Percentiles rank a stretch among this genome's conserved stretches.
phyloP scores from a whole-genome alignment of 2,113 vertebrate genomes.

The Asarcornis scutulata region DNA sequence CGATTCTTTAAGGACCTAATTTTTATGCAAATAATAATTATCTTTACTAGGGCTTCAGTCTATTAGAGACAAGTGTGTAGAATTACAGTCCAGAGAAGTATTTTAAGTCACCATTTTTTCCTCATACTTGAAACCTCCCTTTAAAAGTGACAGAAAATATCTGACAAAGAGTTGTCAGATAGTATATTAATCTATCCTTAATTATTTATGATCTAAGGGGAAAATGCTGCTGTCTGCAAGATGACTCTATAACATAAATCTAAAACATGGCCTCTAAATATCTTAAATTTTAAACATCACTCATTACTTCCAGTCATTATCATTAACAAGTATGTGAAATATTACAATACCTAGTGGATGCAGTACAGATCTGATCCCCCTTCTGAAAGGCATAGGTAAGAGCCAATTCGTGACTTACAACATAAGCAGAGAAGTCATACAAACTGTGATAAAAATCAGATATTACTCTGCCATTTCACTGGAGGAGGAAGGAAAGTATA shows the following conservation, averaged over 20 bases:
- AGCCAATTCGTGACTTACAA: neutral
- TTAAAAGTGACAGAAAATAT: slow-evolving; percentile 6
- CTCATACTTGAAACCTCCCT: neutral
- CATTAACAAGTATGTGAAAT: slow-evolving; percentile 13
- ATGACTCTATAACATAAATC: slow-evolving; percentile 6
- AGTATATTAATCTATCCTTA: slow-evolving; percentile 16
- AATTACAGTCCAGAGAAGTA: neutral
- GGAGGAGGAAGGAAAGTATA: neutral
- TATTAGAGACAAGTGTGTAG: neutral
- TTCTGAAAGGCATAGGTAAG: neutral
- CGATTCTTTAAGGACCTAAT: neutral
- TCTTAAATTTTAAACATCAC: slow-evolving; percentile 9
- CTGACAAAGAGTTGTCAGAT: slow-evolving; percentile 4
- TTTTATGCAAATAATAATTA: slow-evolving; percentile 23
- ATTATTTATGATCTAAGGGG: slow-evolving; percentile 7
- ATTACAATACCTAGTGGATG: neutral
- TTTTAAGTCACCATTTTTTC: neutral
- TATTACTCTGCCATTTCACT: neutral
- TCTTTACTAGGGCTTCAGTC: neutral
- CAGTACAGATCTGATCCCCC: neutral
- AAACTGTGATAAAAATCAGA: neutral
- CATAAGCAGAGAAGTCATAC: neutral
- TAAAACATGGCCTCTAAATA: slow-evolving; percentile 21
- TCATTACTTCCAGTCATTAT: neutral
- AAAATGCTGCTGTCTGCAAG: slow-evolving; percentile 7